Conservation (phyloP, 2,888 invertebrate genomes). For the Trichacis sp. region DNA sequence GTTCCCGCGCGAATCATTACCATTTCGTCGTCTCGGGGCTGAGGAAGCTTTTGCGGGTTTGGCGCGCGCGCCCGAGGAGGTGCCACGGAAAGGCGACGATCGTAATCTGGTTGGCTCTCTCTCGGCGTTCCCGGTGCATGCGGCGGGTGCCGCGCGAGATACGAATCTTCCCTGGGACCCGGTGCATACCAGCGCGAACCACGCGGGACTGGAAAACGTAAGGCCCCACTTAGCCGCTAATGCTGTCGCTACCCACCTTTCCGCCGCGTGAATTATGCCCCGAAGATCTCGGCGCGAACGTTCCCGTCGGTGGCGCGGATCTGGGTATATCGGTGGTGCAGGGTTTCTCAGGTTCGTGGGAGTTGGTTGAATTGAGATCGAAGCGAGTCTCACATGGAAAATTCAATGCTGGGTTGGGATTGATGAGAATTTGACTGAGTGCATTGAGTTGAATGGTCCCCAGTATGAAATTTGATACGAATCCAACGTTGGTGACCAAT, state of each 20-base stretch:
- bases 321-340: neutral
- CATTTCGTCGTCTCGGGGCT: conserved; percentile 1
- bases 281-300: conserved; percentile 42
- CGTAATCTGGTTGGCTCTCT: conserved; percentile 57
- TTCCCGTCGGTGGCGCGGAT: conserved; percentile 8
- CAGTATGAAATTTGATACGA: no score
- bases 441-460: no score
- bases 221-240: conserved; percentile 66
- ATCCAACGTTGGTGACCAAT: no score
- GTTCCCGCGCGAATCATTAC: conserved; percentile 31
- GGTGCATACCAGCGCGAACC: conserved; percentile 52
- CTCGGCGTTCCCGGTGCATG: conserved; percentile 49
- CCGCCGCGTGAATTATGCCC: conserved; percentile 61
- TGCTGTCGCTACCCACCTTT: conserved; percentile 65
- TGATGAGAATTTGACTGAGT: no score
- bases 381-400: no score
- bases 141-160: conserved; percentile 57
- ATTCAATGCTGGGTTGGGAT: no score
- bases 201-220: conserved; percentile 61
- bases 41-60: neutral
- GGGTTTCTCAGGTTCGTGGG: no score
- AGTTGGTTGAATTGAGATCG: no score
- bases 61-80: conserved; percentile 15
- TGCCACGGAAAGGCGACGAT: conserved; percentile 44
- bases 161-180: conserved; percentile 50